Percentiles rank a stretch among this genome's conserved stretches.
These are phyloP conservation scores for Dermochelys coriacea DNA, from an alignment of 2,797 vertebrate species.

Conservation along the genomic window DNA sequence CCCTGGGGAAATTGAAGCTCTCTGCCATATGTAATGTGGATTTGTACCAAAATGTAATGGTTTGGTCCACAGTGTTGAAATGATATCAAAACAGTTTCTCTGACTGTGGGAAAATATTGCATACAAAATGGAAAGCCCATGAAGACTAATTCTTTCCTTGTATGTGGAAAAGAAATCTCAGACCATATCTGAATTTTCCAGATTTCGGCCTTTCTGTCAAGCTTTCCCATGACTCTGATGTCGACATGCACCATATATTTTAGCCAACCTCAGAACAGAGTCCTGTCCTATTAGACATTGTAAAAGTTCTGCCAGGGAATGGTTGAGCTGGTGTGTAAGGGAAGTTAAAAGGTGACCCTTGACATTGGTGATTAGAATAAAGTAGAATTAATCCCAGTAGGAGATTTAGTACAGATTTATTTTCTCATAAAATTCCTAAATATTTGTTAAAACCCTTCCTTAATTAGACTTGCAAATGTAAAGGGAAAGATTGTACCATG, in stretches of 20 bases:
- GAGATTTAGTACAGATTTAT: conserved; percentile 38
- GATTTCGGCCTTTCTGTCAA: neutral
- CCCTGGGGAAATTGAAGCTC: neutral
- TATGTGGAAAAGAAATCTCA: neutral
- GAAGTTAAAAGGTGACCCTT: conserved; percentile 44
- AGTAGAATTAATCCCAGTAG: conserved; percentile 56
- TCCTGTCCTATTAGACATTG: neutral
- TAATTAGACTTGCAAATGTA: conserved; percentile 41
- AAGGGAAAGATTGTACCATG: neutral
- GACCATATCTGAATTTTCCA: neutral
- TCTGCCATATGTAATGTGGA: no score
- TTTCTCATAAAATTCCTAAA: conserved; percentile 59
- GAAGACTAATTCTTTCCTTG: neutral
- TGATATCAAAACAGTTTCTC: neutral
- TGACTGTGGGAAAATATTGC: neutral
- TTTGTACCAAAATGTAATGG: neutral
- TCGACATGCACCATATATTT: neutral
- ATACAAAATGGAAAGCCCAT: neutral
- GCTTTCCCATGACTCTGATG: neutral
- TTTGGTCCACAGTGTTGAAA: neutral
- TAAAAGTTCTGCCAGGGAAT: conserved; percentile 52
- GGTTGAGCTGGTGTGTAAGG: conserved; percentile 26
- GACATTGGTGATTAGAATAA: conserved; percentile 66
- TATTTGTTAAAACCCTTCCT: conserved; percentile 47
- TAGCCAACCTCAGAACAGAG: conserved; percentile 10